These are phyloP conservation scores for Channa maculata DNA, from an alignment of 2,113 vertebrate genomes.

Conservation along the genomic window DNA sequence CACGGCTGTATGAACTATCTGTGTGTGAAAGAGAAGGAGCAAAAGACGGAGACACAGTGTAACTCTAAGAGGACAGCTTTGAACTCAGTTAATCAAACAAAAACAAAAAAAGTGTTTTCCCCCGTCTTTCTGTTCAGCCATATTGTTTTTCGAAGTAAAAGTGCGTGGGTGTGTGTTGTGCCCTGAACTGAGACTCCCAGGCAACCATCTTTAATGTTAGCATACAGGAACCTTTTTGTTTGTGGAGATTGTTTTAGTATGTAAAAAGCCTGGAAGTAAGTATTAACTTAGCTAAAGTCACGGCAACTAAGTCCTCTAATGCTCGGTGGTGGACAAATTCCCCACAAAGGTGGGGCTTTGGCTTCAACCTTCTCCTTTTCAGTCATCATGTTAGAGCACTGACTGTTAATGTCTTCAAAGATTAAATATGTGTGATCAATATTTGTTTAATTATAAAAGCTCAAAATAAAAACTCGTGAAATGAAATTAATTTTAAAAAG, in stretches of 20 bases:
- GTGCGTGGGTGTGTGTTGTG: not conserved
- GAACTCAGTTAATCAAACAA: not conserved
- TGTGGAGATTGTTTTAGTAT: not conserved
- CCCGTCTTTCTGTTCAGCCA: not conserved
- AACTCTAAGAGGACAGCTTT: slow-evolving; percentile 15
- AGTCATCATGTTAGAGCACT: too few relatives aligned
- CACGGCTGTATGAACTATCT: slow-evolving; percentile 8
- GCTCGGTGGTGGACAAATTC: too few relatives aligned
- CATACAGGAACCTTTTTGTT: not conserved
- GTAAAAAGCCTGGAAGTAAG: too few relatives aligned
- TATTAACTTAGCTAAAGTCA: too few relatives aligned
- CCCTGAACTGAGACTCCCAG: not conserved
- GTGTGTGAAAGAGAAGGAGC: not conserved
- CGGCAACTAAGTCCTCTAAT: too few relatives aligned
- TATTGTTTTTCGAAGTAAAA: not conserved
- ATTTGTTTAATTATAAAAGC: too few relatives aligned
- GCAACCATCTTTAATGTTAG: not conserved
- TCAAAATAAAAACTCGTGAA: too few relatives aligned
- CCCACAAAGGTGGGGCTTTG: too few relatives aligned
- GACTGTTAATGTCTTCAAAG: too few relatives aligned
- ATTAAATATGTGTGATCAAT: too few relatives aligned
- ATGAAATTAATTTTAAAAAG: too few relatives aligned
- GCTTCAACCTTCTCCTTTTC: too few relatives aligned
- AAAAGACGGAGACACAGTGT: not conserved
- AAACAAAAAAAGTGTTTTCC: not conserved